Conservation (phyloP, 2,113 vertebrate genomes). For the Agapornis roseicollis region DNA sequence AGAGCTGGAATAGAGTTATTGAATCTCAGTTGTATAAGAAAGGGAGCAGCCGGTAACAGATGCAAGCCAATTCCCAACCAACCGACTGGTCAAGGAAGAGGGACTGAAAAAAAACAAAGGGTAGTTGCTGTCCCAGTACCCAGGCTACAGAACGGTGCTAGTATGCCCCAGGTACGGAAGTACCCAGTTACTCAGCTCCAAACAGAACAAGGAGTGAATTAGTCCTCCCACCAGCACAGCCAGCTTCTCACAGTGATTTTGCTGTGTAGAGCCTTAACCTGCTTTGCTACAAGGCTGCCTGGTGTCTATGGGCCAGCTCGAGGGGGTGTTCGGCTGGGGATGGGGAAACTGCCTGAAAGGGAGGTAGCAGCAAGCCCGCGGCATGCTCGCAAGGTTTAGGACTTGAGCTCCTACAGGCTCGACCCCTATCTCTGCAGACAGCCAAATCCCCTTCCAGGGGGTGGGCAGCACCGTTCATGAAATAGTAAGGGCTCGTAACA, state of each 20-base stretch:
- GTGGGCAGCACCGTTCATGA: rapidly evolving
- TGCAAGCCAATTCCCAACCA: background rate
- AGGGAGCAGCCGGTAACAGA: rapidly evolving
- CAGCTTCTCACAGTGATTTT: background rate
- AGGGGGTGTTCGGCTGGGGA: background rate
- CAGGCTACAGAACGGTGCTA: no score
- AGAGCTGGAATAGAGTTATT: rapidly evolving
- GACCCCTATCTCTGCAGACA: rapidly evolving
- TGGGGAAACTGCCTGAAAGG: background rate
- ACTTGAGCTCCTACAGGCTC: background rate
- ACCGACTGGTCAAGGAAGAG: background rate
- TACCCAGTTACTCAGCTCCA: rapidly evolving
- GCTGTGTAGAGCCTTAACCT: rapidly evolving
- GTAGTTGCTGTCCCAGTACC: background rate
- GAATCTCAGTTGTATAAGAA: background rate
- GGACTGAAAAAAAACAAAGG: rapidly evolving
- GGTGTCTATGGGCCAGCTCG: rapidly evolving
- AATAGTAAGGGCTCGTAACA: rapidly evolving
- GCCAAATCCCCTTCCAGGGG: background rate
- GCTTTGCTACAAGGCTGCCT: background rate
- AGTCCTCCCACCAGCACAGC: rapidly evolving
- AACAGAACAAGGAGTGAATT: background rate
- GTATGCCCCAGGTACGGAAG: rapidly evolving
- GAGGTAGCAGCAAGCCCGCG: no score
- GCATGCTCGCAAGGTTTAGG: rapidly evolving